A percentile compares a stretch with the other conserved stretches of the same genome.
phyloP scores from a whole-genome alignment of 2,888 invertebrate genomes.

The Drosophila koepferae region DNA sequence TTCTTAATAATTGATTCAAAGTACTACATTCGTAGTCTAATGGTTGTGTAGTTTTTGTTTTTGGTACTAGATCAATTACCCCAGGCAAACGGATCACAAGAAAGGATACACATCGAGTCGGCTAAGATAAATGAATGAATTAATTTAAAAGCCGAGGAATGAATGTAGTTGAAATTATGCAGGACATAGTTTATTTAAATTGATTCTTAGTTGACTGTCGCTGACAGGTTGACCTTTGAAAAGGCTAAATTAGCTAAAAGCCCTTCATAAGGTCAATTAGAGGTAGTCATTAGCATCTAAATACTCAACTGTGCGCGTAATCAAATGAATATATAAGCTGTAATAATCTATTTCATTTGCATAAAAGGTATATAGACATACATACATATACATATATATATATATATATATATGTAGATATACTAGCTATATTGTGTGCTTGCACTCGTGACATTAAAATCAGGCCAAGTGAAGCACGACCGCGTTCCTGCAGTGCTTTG shows the following conservation, averaged over 20 bases:
- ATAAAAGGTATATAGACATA: background rate
- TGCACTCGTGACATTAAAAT: slow-evolving; percentile 33
- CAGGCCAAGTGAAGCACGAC: slow-evolving; percentile 5
- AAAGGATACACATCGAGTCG: background rate
- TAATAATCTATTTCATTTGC: slow-evolving; percentile 8
- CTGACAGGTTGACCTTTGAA: slow-evolving; percentile 22
- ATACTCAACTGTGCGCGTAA: slow-evolving; percentile 34
- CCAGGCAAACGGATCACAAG: background rate
- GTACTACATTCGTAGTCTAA: background rate
- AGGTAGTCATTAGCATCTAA: slow-evolving; percentile 20
- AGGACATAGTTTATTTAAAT: slow-evolving; percentile 18
- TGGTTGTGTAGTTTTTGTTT: too few relatives aligned
- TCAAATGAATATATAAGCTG: slow-evolving; percentile 55
- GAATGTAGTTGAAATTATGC: background rate
- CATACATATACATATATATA: too few relatives aligned
- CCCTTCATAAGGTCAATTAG: slow-evolving; percentile 47
- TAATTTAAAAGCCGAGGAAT: slow-evolving; percentile 1
- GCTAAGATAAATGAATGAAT: slow-evolving; percentile 1
- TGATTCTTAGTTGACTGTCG: slow-evolving; percentile 20
- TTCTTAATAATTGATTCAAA: background rate
- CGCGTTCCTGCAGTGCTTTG: slow-evolving; percentile 9
- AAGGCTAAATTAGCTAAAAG: slow-evolving; percentile 52
- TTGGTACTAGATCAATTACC: background rate
- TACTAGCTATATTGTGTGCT: slow-evolving; percentile 9
- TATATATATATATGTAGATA: slow-evolving; percentile 28